Evolutionary conservation across 2,797 vertebrate genomes (phyloP), one percentile per base, ranked within the genome.

Genomic region (Leptoclinus maculatus): DNA sequence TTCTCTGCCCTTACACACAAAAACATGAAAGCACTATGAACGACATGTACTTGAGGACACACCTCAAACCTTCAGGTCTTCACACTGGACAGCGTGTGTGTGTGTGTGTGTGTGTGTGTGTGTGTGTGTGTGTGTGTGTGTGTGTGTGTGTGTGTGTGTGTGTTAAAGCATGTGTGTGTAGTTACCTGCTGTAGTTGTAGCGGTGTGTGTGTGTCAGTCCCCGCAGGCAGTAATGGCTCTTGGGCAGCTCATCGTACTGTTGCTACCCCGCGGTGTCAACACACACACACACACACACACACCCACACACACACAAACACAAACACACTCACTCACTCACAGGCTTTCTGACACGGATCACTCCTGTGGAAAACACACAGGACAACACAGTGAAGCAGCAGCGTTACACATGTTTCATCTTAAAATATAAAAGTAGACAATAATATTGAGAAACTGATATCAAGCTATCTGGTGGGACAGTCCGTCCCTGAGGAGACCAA

Each of bases 101-200:
- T 19, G 27, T 19, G 27, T 32, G 27, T 66, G 25, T 59, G 36
- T 64, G 23, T 74, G 54, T 58, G 39, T 54, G 45, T 63, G 25
- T 75, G 27, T 32, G 27, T 66, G 25, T 59, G 36, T 64, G 23
- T 74, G 54, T 58, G 39, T 54, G 45, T 63, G 25, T 75, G 45
- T 63, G 38, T 45, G 39, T 43, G n/a, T 63, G 39, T 32, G 41
- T 53, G 49, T 25, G 51, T 89, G 84, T 86, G 74, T 53, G 49
- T 60, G 34, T 17, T 14, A 5, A 1, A 11, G 43, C 2, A 8
- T 25, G 23, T 25, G 12, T 25, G 53, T 34, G 27, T 60, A 47
- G 58, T 89, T 94, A 95, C 95, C 95, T 95, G 92, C 93, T 62
- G 86, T 91, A 84, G 87, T 83, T 84, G 89, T 64, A 90, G 83